phyloP scores from a whole-genome alignment of 1,140 invertebrate genomes.

The Meteorus sp. region DNA sequence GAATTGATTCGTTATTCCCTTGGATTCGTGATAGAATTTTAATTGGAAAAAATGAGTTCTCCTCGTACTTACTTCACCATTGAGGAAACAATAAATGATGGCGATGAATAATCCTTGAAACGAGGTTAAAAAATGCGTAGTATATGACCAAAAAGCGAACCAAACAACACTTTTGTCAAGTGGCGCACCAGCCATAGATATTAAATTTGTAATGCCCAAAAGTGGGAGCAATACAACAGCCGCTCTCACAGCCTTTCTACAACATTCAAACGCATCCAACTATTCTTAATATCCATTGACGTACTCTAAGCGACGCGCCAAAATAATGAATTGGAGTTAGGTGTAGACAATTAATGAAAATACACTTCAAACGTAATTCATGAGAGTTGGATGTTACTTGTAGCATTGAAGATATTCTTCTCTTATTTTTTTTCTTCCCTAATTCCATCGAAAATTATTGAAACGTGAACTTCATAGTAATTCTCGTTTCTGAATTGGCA shows the following conservation, averaged over 20 bases:
- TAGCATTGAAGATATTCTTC: too few relatives aligned
- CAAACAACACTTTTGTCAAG: constrained; percentile 65
- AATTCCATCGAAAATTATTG: too few relatives aligned
- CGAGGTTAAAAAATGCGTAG: constrained; percentile 77
- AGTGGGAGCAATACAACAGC: constrained; percentile 78
- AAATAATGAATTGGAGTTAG: too few relatives aligned
- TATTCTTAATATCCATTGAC: background rate
- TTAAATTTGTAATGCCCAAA: constrained; percentile 78
- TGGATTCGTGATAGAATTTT: too few relatives aligned
- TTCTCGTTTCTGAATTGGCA: too few relatives aligned
- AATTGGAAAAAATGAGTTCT: background rate
- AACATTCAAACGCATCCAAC: background rate
- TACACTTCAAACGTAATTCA: too few relatives aligned
- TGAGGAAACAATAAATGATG: constrained; percentile 84
- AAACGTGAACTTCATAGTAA: too few relatives aligned
- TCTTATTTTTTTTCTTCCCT: too few relatives aligned
- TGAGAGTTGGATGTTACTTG: too few relatives aligned
- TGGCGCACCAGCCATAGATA: constrained; percentile 73
- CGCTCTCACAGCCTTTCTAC: constrained; percentile 78
- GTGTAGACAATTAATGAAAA: too few relatives aligned
- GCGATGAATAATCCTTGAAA: constrained; percentile 88
- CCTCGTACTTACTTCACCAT: constrained; percentile 76
- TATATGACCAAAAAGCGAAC: constrained; percentile 82
- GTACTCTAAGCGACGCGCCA: too few relatives aligned
- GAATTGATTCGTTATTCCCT: too few relatives aligned